Evolutionary conservation across 92 coral and sea anemone genomes (phyloP).

Genomic region (Metridium senile): DNA sequence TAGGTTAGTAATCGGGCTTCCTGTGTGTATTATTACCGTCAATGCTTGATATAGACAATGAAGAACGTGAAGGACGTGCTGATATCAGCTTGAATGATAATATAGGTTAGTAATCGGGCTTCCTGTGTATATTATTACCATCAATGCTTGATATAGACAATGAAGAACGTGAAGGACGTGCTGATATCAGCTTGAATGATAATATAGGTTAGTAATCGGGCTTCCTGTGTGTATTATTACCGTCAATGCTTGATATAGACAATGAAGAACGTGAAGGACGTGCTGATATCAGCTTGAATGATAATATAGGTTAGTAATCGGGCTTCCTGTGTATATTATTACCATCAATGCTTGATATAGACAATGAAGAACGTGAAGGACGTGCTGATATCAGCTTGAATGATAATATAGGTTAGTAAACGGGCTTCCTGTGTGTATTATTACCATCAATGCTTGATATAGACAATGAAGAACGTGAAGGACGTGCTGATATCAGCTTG

Average conservation of each 20-base stretch:
- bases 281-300: constrained; percentile 29
- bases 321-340: too few relatives aligned
- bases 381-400: constrained; percentile 26
- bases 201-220: constrained; percentile 27
- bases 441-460: constrained; percentile 15
- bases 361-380: constrained; percentile 29
- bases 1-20: constrained; percentile 28
- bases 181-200: constrained; percentile 34
- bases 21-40: too few relatives aligned
- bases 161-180: constrained; percentile 26
- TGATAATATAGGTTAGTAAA: constrained; percentile 24
- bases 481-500: constrained; percentile 27
- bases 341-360: constrained; percentile 16
- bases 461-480: constrained; percentile 28
- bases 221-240: too few relatives aligned
- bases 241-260: constrained; percentile 21
- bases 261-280: constrained; percentile 24
- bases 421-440: too few relatives aligned
- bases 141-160: constrained; percentile 29
- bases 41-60: constrained; percentile 29
- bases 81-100: constrained; percentile 35
- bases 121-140: too few relatives aligned
- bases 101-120: constrained; percentile 25
- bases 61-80: constrained; percentile 25
- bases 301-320: constrained; percentile 23